phyloP scores from a whole-genome alignment of 2,888 invertebrate genomes.

The Tromatobia lineatoria region DNA sequence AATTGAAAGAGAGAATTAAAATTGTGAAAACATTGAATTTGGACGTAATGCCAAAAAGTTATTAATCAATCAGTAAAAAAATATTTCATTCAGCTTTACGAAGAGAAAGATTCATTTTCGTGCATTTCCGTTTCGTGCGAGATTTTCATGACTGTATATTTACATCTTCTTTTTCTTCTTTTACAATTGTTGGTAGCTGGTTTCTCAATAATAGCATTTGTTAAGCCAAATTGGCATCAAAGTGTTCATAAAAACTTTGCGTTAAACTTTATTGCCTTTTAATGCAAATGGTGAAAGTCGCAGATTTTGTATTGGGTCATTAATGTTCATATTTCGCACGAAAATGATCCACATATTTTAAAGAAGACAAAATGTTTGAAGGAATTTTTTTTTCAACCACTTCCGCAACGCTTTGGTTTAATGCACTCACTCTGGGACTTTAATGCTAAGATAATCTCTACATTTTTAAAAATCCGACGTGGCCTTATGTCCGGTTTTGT shows the following conservation, averaged over 20 bases:
- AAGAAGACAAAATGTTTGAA: background rate
- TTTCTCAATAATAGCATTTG: background rate
- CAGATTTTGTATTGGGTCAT: background rate
- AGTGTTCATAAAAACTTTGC: background rate
- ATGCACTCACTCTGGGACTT: background rate
- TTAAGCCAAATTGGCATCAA: background rate
- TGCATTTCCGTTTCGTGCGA: too few relatives aligned
- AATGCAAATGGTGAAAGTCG: constrained; percentile 2
- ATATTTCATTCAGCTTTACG: too few relatives aligned
- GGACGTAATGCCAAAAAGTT: too few relatives aligned
- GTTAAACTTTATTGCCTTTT: background rate
- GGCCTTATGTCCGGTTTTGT: too few relatives aligned
- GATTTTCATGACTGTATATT: too few relatives aligned
- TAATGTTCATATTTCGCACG: background rate
- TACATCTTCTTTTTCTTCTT: too few relatives aligned
- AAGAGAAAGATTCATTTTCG: too few relatives aligned
- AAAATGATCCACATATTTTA: background rate
- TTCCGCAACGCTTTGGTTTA: background rate
- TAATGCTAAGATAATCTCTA: background rate
- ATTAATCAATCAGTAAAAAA: too few relatives aligned
- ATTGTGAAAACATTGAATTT: too few relatives aligned
- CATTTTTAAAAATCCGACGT: too few relatives aligned
- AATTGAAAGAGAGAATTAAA: background rate
- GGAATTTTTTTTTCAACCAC: background rate
- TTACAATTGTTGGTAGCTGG: too few relatives aligned